These are phyloP conservation scores for Zootoca vivipara DNA, from an alignment of 2,113 vertebrate genomes.

Conservation along the genomic window DNA sequence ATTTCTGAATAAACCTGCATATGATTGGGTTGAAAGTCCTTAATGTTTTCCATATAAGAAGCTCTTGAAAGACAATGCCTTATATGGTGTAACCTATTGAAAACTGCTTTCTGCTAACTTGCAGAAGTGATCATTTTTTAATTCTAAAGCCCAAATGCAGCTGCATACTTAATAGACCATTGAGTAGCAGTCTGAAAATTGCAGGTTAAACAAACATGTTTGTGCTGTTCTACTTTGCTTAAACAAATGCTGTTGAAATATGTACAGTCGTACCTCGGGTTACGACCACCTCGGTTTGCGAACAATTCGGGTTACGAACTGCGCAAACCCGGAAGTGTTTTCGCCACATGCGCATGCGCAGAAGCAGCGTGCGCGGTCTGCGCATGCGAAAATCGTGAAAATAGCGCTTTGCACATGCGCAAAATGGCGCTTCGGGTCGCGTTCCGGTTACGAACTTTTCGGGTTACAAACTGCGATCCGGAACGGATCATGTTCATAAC, in stretches of 20 bases:
- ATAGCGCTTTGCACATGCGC: too few species aligned
- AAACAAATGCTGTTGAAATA: not conserved
- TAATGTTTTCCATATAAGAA: not conserved
- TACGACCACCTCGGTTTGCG: too few species aligned
- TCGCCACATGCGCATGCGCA: too few species aligned
- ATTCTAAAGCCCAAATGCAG: not conserved
- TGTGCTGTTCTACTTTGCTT: not conserved
- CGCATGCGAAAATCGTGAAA: too few species aligned
- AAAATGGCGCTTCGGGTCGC: too few species aligned
- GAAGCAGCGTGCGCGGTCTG: too few species aligned
- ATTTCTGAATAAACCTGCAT: not conserved
- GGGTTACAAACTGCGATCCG: too few species aligned
- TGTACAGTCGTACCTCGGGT: too few species aligned
- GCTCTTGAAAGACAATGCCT: not conserved
- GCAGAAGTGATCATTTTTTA: not conserved
- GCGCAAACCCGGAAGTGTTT: too few species aligned
- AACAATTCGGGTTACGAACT: too few species aligned
- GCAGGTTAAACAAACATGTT: not conserved
- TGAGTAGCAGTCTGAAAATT: not conserved
- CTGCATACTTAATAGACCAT: constrained; percentile 12
- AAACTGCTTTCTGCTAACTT: not conserved
- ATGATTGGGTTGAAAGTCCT: not conserved
- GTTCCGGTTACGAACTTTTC: too few species aligned
- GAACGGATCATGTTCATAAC: too few species aligned
- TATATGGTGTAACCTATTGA: not conserved